Base-by-base conservation (phyloP, 2,797 vertebrate genomes). In the Enteromius afrohamiltoni region DNA sequence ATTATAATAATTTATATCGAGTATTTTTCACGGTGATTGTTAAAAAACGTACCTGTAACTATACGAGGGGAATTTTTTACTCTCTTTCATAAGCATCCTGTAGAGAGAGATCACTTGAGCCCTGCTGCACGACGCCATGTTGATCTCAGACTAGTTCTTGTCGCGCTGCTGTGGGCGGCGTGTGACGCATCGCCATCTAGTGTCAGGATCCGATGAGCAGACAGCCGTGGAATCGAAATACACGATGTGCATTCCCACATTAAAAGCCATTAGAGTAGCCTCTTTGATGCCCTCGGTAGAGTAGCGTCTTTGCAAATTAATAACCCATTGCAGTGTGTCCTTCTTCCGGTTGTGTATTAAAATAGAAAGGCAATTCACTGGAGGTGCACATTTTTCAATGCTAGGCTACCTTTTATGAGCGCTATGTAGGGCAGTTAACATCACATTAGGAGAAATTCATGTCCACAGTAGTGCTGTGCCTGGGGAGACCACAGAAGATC, bases 101-200 rank as follows among this genome's bases (percentile, higher is more conserved):
- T 96, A 96, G 14, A 96, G 88, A 19, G 91, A 90, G 87, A 96
- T 86, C 85, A 96, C 95, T 86, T 94, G 93, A 3, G 86, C 69
- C 53, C 95, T 92, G 68, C 93, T 93, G 92, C 93, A 91, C 83
- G 94, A 94, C 88, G 96, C 94, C 96, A 96, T 96, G 78, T 91
- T 94, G 90, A 58, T 53, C 83, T 73, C 0, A 16, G 29, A 34
- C 16, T 26, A n/a, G 6, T n/a, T 69, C 40, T 76, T 53, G 75
- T 78, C 16, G 8, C 4, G 51, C 49, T 34, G 23, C 47, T 1
- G 10, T 10, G 31, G 13, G 45, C 37, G 1, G 8, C 23, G n/a
- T 16, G 6, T 23, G 34, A 31, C 14, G 34, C 42, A 70, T 47
- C 75, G 67, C 82, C 82, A 19, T 83, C 82, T 83, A 62, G 51